Base-by-base conservation (phyloP, 2,888 invertebrate species). In the Chrysolina americana region DNA sequence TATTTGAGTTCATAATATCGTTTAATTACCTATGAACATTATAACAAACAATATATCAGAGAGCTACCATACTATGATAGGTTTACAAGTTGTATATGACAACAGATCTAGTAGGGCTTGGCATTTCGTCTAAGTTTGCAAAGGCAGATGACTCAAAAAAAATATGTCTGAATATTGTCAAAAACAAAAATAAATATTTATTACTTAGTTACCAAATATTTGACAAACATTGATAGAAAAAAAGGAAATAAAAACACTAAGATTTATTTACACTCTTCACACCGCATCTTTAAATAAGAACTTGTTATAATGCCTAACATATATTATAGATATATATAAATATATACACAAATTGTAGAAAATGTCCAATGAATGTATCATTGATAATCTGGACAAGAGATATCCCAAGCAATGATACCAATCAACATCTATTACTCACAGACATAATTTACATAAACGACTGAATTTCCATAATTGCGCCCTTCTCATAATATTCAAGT, bases 31-130 rank as follows among this genome's bases (percentile, higher is more conserved):
- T 88, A 87, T 87, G 87, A 88, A 88, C 87, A 87, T 87, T 87
- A 85, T 88, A 88, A 87, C 87, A 88, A 88, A 87, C 87, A 88
- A 87, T 87, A 87, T 87, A 87, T 87, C 86, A 88, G 87, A 87
- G 87, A 87, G 87, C 87, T 88, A 87, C 86, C 87, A 86, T 87
- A 84, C 86, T 86, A 86, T 84, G 85, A 85, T 86, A 86, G 85
- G 86, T 86, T 85, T 87, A 87, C 85, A 86, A 85, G 85, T 84
- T 85, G 85, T 82, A 83, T 83, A 83, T 81, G 81, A 86, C 82
- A 86, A 85, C 87, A 87, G 87, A 87, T 87, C 87, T 85, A 86
- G 79, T 80, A 81, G 76, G 79, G 74, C 79, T 78, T 76, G 71
- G 79, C 79, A 78, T 72, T 70, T 68, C 41, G 68, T 74, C 73